These are phyloP conservation scores for Phainopepla nitens DNA, from an alignment of 2,113 vertebrate species.

Conservation along the genomic window DNA sequence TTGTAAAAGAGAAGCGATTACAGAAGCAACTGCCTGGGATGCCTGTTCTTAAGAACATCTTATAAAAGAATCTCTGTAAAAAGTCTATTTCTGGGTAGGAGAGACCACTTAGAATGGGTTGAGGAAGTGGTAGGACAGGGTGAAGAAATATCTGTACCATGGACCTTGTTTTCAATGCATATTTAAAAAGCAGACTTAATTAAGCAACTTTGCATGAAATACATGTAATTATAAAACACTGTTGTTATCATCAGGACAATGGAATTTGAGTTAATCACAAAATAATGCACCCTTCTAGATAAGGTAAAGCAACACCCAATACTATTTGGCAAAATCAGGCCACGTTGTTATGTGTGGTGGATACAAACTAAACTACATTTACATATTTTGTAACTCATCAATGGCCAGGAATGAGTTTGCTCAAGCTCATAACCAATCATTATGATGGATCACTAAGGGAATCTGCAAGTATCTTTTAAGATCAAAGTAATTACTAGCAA, in stretches of 20 bases:
- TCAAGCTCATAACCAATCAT: background rate
- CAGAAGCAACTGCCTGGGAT: background rate
- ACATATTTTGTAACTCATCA: background rate
- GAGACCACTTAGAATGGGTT: background rate
- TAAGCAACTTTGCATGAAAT: background rate
- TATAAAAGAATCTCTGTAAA: background rate
- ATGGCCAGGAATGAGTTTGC: background rate
- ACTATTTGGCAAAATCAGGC: background rate
- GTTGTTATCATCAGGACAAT: background rate
- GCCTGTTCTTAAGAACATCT: background rate
- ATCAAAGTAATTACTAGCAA: background rate
- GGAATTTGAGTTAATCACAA: background rate
- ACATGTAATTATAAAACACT: background rate
- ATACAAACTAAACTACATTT: slow-evolving; percentile 10
- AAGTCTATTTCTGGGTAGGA: background rate
- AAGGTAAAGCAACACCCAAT: background rate
- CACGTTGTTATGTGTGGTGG: background rate
- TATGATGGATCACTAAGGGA: background rate
- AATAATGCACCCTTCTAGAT: background rate
- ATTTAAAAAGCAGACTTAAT: background rate
- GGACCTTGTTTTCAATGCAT: background rate
- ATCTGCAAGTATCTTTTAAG: background rate
- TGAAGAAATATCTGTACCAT: background rate
- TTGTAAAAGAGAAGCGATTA: background rate
- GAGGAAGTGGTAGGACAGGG: background rate